phyloP scores from a whole-genome alignment of 1,140 invertebrate genomes.

The Drosophila malerkotliana region DNA sequence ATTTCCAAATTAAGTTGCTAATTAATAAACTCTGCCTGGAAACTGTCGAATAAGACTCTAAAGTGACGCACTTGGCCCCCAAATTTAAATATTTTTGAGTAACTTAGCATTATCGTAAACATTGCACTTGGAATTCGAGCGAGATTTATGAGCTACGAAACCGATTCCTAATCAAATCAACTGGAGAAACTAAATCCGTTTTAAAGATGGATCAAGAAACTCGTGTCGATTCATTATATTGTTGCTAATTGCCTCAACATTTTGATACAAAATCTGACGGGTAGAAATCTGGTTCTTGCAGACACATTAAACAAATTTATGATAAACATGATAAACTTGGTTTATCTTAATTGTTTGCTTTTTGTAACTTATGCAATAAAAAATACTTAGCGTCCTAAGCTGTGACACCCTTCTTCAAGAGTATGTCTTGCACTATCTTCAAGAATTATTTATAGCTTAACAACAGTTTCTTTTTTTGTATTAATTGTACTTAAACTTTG shows the following conservation, averaged over 20 bases:
- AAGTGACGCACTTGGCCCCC: conserved; percentile 17
- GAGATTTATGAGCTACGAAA: conserved; percentile 36
- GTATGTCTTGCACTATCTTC: conserved; percentile 19
- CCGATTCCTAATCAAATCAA: conserved; percentile 52
- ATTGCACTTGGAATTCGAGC: conserved; percentile 20
- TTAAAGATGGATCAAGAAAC: conserved; percentile 18
- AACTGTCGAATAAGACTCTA: conserved; percentile 7
- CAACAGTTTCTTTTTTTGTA: conserved; percentile 18
- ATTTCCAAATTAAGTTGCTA: conserved; percentile 47
- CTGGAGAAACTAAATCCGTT: conserved; percentile 23
- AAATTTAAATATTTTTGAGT: conserved; percentile 10
- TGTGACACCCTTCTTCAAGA: neutral
- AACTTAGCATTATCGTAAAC: conserved; percentile 62
- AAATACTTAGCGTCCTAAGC: neutral
- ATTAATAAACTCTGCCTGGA: conserved; percentile 35
- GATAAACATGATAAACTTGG: neutral
- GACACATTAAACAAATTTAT: conserved; percentile 10
- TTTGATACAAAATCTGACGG: conserved; percentile 30
- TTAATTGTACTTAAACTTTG: conserved; percentile 19
- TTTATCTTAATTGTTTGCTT: conserved; percentile 1
- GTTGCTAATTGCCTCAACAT: conserved; percentile 31
- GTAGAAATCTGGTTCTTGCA: conserved; percentile 12
- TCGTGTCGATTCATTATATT: conserved; percentile 53
- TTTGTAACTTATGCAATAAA: conserved; percentile 3
- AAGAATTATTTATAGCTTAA: conserved; percentile 35